Base-by-base conservation (phyloP, 2,113 vertebrate species). In the Prolemur simus region DNA sequence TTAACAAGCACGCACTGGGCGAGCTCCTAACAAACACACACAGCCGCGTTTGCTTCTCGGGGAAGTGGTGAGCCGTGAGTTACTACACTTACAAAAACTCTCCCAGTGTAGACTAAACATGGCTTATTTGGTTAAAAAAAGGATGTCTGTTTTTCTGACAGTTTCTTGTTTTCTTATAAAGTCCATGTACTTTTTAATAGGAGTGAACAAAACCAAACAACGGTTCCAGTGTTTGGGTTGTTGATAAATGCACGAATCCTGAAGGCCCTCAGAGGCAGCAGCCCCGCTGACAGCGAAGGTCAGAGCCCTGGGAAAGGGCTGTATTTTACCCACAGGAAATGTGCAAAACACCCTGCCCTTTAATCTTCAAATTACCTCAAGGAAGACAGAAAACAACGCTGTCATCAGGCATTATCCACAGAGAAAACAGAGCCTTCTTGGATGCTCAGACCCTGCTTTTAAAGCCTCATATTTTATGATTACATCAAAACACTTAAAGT, bases 401-500 rank as follows among this genome's bases (percentile, higher is more conserved):
- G 25, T 56, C 68, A 15, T 42, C 39, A 52, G 76, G 12, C 71
- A 54, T 90, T 63, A 32, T 69, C 90, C 81, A 68, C 60, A 66
- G 10, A 84, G 94, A 93, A 97, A 92, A 54, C 27, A 27, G 39
- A 71, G 14, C 66, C 21, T 39, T 54, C 73, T 76, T 49, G 81
- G 66, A 94, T 37, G 21, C n/a, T 49, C 85, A 93, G 80, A 94
- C 6, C 52, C n/a, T 60, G 37, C 81, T 94, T 86, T 83, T 68
- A 96, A 96, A 64, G 81, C 82, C 68, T 96, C 73, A 4, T 84
- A 47, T 76, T 74, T 94, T 91, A 86, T 47, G 60, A 96, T 83
- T 74, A 93, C 82, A 94, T 94, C 95, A 94, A 93, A 93, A 96
- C 77, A 94, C 86, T 97, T 87, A 39, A 91, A 84, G 54, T 47